Conservation (phyloP, 2,888 invertebrate genomes). For the Schizotus pectinicornis region DNA sequence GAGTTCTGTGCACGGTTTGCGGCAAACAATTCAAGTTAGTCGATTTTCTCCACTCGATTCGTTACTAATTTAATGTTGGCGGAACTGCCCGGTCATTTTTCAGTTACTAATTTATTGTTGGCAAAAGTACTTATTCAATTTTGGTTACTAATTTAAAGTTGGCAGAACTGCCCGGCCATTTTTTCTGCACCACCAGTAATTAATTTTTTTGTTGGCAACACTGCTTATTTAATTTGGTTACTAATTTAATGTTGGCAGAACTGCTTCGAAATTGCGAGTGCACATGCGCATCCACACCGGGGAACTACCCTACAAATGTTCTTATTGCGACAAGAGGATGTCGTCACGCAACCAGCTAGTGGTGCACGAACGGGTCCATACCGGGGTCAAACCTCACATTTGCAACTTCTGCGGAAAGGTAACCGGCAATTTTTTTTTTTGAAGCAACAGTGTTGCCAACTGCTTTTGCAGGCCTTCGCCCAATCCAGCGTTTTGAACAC, state of each 20-base stretch:
- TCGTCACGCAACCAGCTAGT: slow-evolving; percentile 44
- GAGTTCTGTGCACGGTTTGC: slow-evolving; percentile 45
- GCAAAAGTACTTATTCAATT: neutral
- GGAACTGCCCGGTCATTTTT: neutral
- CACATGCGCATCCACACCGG: slow-evolving; percentile 51
- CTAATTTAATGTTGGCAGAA: slow-evolving; percentile 6
- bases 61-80: neutral
- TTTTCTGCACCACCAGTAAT: too few species aligned
- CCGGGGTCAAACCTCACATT: slow-evolving; percentile 48
- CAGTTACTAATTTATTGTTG: too few species aligned
- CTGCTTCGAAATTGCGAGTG: slow-evolving; percentile 36
- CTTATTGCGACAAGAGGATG: slow-evolving; percentile 45
- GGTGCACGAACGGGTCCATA: slow-evolving; percentile 49
- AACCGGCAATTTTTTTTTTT: slow-evolving; percentile 13
- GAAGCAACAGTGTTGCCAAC: neutral
- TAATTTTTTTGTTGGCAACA: too few species aligned
- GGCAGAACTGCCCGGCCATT: neutral
- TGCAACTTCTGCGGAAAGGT: slow-evolving; percentile 52
- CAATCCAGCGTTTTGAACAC: slow-evolving; percentile 51
- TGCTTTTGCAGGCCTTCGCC: slow-evolving; percentile 43
- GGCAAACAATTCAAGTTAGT: slow-evolving; percentile 48
- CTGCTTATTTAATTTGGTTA: neutral
- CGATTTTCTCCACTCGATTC: neutral
- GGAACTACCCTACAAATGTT: slow-evolving; percentile 49
- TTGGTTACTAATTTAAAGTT: neutral